Evolutionary conservation across 2,888 invertebrate species (phyloP).

Genomic region (Vanessa cardui): DNA sequence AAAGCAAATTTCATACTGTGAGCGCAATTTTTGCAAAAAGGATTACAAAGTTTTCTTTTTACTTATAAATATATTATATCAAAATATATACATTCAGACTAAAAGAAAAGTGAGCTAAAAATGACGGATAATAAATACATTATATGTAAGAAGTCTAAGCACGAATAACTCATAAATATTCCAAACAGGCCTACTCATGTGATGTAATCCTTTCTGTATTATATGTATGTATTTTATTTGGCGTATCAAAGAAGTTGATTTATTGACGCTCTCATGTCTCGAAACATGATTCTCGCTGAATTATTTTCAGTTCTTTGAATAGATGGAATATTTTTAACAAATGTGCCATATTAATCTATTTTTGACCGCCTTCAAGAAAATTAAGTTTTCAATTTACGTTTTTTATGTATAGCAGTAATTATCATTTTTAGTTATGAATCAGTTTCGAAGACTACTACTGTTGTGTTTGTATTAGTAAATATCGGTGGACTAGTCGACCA

Average conservation of each 20-base stretch:
- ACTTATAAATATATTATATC: neutral
- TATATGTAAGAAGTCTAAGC: slow-evolving; percentile 31
- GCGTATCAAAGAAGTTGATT: slow-evolving; percentile 24
- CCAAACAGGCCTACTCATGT: slow-evolving; percentile 35
- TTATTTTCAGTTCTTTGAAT: slow-evolving; percentile 6
- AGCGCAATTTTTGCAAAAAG: too few relatives aligned
- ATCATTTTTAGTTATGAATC: too few relatives aligned
- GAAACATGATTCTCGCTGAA: slow-evolving; percentile 11
- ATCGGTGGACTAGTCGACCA: too few relatives aligned
- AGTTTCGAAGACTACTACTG: too few relatives aligned
- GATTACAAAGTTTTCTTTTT: too few relatives aligned
- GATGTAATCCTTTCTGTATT: slow-evolving; percentile 35
- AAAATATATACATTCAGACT: slow-evolving; percentile 2
- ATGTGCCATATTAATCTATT: neutral
- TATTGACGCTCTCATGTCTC: slow-evolving; percentile 20
- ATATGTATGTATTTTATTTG: slow-evolving; percentile 25
- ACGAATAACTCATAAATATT: slow-evolving; percentile 38
- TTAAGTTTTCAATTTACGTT: too few relatives aligned
- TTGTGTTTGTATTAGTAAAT: too few relatives aligned
- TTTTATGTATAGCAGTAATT: too few relatives aligned
- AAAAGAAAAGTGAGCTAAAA: slow-evolving; percentile 24
- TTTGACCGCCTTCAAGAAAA: too few relatives aligned
- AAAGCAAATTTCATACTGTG: too few relatives aligned
- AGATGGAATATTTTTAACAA: neutral
- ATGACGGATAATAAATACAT: slow-evolving; percentile 29